A percentile compares a stretch with the other conserved stretches of the same genome.
Evolutionary conservation across 1,140 invertebrate genomes (phyloP).

Genomic region (Stegodyphus dumicola): DNA sequence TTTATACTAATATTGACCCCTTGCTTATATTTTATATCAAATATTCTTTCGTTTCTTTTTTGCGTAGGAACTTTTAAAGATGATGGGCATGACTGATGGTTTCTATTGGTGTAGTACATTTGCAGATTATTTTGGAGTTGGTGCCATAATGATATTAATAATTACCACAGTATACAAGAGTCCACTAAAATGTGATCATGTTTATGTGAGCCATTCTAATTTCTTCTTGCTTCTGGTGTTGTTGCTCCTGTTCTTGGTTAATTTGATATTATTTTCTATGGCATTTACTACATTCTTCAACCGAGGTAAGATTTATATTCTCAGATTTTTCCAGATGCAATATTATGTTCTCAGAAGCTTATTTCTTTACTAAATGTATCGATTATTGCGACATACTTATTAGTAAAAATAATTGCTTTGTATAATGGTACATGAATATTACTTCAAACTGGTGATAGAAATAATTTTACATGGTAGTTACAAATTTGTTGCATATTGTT

Average conservation of each 20-base stretch:
- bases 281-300: slow-evolving; percentile 62
- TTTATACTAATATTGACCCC: no score
- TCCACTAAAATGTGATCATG: slow-evolving; percentile 60
- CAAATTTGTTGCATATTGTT: no score
- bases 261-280: slow-evolving; percentile 63
- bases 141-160: slow-evolving; percentile 70
- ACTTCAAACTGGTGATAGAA: no score
- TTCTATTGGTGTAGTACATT: slow-evolving; percentile 76
- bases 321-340: no score
- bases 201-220: slow-evolving; percentile 72
- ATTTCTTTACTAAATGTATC: no score
- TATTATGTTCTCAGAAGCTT: no score
- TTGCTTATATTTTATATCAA: no score
- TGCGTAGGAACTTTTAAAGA: slow-evolving; percentile 73
- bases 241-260: slow-evolving; percentile 49
- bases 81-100: slow-evolving; percentile 74
- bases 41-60: not conserved
- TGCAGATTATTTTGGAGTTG: slow-evolving; percentile 72
- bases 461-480: no score
- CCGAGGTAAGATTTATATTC: slow-evolving; percentile 46
- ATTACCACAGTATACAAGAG: slow-evolving; percentile 72
- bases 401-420: no score
- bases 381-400: no score
- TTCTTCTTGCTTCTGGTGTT: slow-evolving; percentile 69
- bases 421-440: no score